Percentiles rank a stretch among this genome's conserved stretches.
Conservation (phyloP, 1,140 invertebrate genomes). For the Ganaspis sp. region DNA sequence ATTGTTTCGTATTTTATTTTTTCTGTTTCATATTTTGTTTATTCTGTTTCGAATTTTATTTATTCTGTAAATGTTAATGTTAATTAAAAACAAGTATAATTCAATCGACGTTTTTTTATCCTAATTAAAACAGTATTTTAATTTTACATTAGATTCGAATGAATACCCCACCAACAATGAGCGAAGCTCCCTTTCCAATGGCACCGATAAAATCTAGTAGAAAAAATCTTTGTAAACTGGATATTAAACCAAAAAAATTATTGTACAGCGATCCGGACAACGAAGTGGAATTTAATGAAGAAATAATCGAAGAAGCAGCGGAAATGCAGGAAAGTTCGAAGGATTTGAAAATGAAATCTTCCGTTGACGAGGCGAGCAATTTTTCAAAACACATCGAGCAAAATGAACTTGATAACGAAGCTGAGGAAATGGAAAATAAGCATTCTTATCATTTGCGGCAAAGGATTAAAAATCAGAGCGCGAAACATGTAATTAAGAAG, state of each 20-base stretch:
- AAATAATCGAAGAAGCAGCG: constrained; percentile 20
- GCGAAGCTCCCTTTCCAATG: constrained; percentile 31
- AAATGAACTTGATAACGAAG: neutral
- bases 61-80: no score
- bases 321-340: neutral
- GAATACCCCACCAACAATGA: constrained; percentile 24
- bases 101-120: neutral
- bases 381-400: constrained; percentile 7
- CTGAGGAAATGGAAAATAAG: constrained; percentile 3
- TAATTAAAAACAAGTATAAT: no score
- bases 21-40: no score
- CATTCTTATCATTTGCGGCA: neutral
- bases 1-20: no score
- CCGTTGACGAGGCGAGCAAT: neutral
- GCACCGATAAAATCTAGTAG: constrained; percentile 53
- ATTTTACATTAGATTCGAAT: constrained; percentile 2
- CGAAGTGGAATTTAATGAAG: constrained; percentile 21
- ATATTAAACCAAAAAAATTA: constrained; percentile 60
- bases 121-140: neutral
- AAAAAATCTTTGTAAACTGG: constrained; percentile 43
- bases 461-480: neutral
- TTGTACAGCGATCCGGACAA: constrained; percentile 49
- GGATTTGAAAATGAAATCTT: neutral
- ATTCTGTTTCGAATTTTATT: no score
- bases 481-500: neutral